Conservation (phyloP, 2,113 vertebrate genomes). For the Riparia riparia region DNA sequence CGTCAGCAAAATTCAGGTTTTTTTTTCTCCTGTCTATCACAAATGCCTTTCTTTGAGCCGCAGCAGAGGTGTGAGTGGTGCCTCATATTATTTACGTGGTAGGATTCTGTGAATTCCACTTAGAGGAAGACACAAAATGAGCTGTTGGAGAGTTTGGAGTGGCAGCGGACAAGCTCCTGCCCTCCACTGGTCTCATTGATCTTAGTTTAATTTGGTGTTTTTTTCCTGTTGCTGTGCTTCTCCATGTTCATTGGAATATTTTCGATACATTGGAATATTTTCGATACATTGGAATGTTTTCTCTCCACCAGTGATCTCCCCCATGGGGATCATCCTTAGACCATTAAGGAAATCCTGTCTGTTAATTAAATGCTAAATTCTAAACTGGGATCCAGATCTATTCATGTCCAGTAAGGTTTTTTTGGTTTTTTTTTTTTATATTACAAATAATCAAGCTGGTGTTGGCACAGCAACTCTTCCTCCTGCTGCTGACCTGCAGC, state of each 20-base stretch:
- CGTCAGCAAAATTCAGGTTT: neutral
- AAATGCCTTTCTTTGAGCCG: fast-evolving
- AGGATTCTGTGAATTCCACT: neutral
- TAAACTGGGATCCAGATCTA: neutral
- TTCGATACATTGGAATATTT: neutral
- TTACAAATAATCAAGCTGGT: fast-evolving
- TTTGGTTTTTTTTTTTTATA: neutral
- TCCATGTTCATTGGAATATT: fast-evolving
- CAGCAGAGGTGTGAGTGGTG: neutral
- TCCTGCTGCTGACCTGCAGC: neutral
- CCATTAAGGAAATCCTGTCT: neutral
- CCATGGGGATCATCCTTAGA: neutral
- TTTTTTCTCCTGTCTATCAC: neutral
- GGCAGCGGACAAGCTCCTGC: neutral
- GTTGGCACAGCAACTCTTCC: neutral
- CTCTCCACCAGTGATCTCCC: neutral
- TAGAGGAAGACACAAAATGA: neutral
- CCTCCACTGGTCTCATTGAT: neutral
- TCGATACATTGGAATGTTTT: neutral
- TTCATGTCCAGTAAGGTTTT: neutral
- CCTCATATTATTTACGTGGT: fast-evolving
- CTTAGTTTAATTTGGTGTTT: neutral
- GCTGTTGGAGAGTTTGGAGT: neutral
- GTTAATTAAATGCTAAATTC: neutral
- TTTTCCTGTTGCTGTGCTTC: neutral